phyloP scores from a whole-genome alignment of 1,140 invertebrate genomes.

The Drosophila ambigua region DNA sequence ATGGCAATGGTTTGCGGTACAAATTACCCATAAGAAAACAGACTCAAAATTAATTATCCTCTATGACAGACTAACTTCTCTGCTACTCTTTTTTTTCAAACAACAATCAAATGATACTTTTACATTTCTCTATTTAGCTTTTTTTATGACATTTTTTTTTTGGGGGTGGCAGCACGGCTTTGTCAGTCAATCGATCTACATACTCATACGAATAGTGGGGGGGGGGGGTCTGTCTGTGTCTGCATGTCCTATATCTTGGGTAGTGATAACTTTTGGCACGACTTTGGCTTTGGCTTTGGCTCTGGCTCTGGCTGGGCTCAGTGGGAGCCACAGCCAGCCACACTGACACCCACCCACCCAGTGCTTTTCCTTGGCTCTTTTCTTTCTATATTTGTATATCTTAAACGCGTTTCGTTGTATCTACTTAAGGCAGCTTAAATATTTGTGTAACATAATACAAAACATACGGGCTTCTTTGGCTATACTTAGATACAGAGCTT shows the following conservation, averaged over 20 bases:
- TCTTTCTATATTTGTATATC: conserved; percentile 71
- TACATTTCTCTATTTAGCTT: background rate
- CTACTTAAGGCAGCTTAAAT: conserved; percentile 81
- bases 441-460: conserved; percentile 82
- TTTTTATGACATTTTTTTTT: conserved; percentile 16
- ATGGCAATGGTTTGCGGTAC: too few relatives aligned
- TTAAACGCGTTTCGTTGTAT: conserved; percentile 80
- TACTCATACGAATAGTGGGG: background rate
- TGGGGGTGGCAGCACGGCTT: background rate
- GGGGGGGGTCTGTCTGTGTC: background rate
- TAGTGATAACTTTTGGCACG: conserved; percentile 71
- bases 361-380: conserved; percentile 45
- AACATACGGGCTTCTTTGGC: conserved; percentile 80
- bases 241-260: conserved; percentile 33
- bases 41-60: too few relatives aligned
- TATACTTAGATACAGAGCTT: conserved; percentile 77
- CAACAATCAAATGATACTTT: background rate
- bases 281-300: conserved; percentile 55
- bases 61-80: too few relatives aligned
- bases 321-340: conserved; percentile 8
- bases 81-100: background rate
- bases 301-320: conserved; percentile 41
- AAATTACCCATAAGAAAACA: too few relatives aligned
- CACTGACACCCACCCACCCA: conserved; percentile 42
- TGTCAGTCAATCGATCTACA: conserved; percentile 28